Conservation (phyloP, 2,888 invertebrate species). For the Melieria omissa region DNA sequence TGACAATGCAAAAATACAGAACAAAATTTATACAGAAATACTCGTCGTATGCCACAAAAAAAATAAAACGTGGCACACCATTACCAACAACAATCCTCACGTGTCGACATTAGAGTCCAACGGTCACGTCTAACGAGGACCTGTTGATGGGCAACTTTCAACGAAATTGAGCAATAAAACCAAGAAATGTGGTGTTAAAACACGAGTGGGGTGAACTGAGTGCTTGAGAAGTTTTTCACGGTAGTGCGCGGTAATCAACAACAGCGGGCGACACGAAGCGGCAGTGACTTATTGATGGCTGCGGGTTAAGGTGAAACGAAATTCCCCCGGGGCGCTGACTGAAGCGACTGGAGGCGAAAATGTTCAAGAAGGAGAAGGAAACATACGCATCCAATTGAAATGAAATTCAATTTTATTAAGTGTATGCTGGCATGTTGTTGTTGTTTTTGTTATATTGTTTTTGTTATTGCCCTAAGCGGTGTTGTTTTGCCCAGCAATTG, state of each 20-base stretch:
- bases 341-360: no score
- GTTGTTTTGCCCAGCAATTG: background rate
- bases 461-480: background rate
- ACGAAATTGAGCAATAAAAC: slow-evolving; percentile 43
- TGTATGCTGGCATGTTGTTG: slow-evolving; percentile 45
- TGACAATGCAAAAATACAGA: no score
- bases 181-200: slow-evolving; percentile 41
- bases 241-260: slow-evolving; percentile 51
- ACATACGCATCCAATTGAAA: slow-evolving; percentile 56
- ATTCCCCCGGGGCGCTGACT: no score
- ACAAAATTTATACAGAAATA: no score
- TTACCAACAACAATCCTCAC: no score
- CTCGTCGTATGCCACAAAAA: no score
- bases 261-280: background rate
- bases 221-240: slow-evolving; percentile 50
- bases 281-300: slow-evolving; percentile 1
- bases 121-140: slow-evolving; percentile 32
- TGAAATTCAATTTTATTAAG: slow-evolving; percentile 65
- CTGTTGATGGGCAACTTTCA: slow-evolving; percentile 42
- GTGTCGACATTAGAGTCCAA: no score
- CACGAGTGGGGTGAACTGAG: slow-evolving; percentile 48
- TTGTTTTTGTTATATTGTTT: slow-evolving; percentile 12
- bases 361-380: background rate
- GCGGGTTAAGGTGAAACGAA: no score
- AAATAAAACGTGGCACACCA: no score